Evolutionary conservation across 2,888 invertebrate species (phyloP), one percentile per base, ranked within the genome.

Genomic region (Caenorhabditis afra): DNA sequence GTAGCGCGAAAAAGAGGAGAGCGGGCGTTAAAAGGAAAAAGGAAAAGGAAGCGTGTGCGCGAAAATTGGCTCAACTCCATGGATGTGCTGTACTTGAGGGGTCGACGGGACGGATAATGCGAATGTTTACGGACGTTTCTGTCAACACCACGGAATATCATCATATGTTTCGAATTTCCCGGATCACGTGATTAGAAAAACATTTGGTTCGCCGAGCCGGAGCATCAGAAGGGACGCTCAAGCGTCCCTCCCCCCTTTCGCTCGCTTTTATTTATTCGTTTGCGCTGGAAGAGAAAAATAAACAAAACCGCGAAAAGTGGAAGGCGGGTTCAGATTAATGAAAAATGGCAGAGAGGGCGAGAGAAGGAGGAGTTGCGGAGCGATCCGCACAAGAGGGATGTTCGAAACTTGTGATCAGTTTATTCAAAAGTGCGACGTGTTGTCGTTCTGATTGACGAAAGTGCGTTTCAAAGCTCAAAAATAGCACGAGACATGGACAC

Each of bases 161-260:
- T 71, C 71, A 71, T 71, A 71, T 71, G 71, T 71, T 71, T 71
- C 62, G 62, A 55, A 55, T 71, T 71, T 71, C 57, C 29, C 41
- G 71, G 71, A 62, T 71, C 71, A 64, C 62, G 62, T 71, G 71
- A 62, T 71, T 62, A 62, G 71, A 71, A 71, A 71, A 71, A 71
- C 70, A 71, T 71, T 71, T 39, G 20, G 41, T 7, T 29, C 29
- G 29, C 29, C 29, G 29, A 29, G 58, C 10, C n/a, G 44, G 50
- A n/a, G 16, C n/a, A n/a, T n/a, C n/a, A 41, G 29, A n/a, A 45
- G 22, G 18, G 23, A 20, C 16, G 68, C 52, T 64, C 62, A 47
- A 57, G 41, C 55, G 49, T 47, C 53, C 23, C 59, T 10, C 14
- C 52, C 12, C 49, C 49, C 49, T 55, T n/a, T 37, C 7, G 8